Evolutionary conservation across 1,140 invertebrate genomes (phyloP).

Genomic region (Anthonomus grandis): DNA sequence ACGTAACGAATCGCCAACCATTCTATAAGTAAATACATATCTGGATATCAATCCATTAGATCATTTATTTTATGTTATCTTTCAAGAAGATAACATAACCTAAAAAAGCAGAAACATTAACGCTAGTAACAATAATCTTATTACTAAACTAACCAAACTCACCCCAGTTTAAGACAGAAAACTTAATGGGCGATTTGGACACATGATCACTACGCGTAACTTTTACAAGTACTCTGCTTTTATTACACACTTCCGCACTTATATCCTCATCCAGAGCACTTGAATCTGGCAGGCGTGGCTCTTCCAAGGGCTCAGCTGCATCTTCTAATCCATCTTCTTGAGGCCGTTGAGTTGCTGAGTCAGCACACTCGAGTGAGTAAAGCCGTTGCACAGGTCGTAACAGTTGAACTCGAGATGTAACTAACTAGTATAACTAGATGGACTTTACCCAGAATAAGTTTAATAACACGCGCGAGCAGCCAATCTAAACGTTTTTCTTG

Average conservation of each 20-base stretch:
- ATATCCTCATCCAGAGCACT: not conserved
- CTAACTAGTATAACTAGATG: slow-evolving; percentile 38
- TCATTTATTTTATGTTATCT: too few species aligned
- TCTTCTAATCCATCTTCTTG: slow-evolving; percentile 9
- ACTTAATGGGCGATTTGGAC: slow-evolving; percentile 1
- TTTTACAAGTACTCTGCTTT: slow-evolving; percentile 10
- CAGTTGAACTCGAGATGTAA: slow-evolving; percentile 33
- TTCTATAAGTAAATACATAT: not conserved
- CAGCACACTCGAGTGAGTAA: slow-evolving; percentile 19
- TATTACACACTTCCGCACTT: slow-evolving; percentile 7
- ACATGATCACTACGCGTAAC: slow-evolving; percentile 11
- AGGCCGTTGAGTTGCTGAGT: slow-evolving; percentile 2
- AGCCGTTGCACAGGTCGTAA: slow-evolving; percentile 8
- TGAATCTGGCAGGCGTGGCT: too few species aligned
- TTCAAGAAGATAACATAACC: too few species aligned
- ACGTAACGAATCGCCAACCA: not conserved
- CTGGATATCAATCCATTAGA: too few species aligned
- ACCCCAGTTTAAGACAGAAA: not conserved
- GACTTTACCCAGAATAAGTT: slow-evolving; percentile 42
- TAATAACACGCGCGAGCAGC: slow-evolving; percentile 38
- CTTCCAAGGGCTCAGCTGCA: not conserved
- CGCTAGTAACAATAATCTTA: not conserved
- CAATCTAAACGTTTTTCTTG: slow-evolving; percentile 9
- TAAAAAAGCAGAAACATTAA: not conserved
- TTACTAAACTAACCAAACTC: not conserved